Conservation (phyloP, 2,113 vertebrate species). For the Tricholaema leucomelas region DNA sequence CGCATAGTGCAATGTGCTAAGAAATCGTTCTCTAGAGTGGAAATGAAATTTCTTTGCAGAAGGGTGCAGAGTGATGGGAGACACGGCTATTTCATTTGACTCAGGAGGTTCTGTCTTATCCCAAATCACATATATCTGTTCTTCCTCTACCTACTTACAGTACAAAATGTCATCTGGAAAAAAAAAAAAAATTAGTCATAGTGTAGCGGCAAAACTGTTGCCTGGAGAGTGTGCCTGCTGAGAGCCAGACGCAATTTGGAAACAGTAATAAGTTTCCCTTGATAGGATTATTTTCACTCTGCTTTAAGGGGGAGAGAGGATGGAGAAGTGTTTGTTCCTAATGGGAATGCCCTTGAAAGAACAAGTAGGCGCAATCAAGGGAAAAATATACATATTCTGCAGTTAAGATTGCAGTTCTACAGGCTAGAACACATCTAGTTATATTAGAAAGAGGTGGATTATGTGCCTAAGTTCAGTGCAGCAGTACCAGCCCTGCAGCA, state of each 20-base stretch:
- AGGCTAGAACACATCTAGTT: constrained; percentile 29
- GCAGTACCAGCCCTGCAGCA: background rate
- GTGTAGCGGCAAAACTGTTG: constrained; percentile 63
- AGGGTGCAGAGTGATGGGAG: background rate
- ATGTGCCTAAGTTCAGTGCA: constrained; percentile 7
- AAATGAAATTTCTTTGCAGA: constrained; percentile 10
- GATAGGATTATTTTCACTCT: constrained; percentile 73
- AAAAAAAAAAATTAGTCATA: constrained; percentile 67
- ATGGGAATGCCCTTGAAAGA: constrained; percentile 70
- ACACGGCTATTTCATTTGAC: background rate
- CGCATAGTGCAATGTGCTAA: background rate
- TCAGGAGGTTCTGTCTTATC: background rate
- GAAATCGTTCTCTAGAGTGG: background rate
- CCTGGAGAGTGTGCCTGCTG: constrained; percentile 67
- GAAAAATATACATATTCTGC: constrained; percentile 59
- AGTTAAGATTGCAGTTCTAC: constrained; percentile 46
- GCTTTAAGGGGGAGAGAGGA: constrained; percentile 66
- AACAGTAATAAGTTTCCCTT: constrained; percentile 74
- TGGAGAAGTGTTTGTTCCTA: constrained; percentile 62
- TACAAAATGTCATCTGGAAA: constrained; percentile 56
- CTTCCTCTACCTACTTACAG: constrained; percentile 38
- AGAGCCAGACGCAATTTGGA: constrained; percentile 71
- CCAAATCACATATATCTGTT: constrained; percentile 20
- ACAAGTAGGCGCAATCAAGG: constrained; percentile 64
- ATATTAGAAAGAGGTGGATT: constrained; percentile 53